These are phyloP conservation scores for Lepidonotus clava DNA, from an alignment of 2,888 invertebrate genomes.

Conservation along the genomic window DNA sequence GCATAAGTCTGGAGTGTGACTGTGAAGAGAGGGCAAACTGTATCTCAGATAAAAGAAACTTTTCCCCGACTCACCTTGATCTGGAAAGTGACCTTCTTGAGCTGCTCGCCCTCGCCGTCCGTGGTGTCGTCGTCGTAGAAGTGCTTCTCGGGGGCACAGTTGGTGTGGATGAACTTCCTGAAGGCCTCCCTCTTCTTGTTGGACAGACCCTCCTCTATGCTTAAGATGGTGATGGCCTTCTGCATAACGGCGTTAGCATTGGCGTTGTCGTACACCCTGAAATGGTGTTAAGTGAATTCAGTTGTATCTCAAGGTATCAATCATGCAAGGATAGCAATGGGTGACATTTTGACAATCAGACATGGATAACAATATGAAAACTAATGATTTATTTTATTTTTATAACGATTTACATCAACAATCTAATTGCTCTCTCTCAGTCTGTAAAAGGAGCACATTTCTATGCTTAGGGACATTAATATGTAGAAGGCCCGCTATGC, in stretches of 20 bases:
- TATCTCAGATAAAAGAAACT: no score
- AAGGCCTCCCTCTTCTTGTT: constrained; percentile 68
- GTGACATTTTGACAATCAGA: no score
- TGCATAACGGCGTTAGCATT: constrained; percentile 80
- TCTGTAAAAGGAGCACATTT: no score
- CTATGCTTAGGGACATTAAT: no score
- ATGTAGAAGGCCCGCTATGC: no score
- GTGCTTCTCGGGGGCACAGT: constrained; percentile 71
- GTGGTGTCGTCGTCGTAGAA: constrained; percentile 79
- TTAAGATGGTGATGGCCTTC: constrained; percentile 76
- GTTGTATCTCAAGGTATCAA: no score
- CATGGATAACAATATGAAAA: no score
- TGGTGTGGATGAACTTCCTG: constrained; percentile 67
- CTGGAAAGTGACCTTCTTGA: constrained; percentile 79
- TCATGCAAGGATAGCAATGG: no score
- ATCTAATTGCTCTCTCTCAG: no score
- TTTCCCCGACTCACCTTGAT: constrained; percentile 73
- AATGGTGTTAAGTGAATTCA: no score
- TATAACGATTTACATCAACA: no score
- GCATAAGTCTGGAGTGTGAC: background rate
- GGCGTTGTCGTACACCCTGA: constrained; percentile 80
- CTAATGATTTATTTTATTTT: no score
- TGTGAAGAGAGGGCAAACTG: background rate
- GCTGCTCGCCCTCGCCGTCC: constrained; percentile 71
- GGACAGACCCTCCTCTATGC: constrained; percentile 76